Evolutionary conservation across 2,888 invertebrate genomes (phyloP).

Genomic region (Drosophila colorata): DNA sequence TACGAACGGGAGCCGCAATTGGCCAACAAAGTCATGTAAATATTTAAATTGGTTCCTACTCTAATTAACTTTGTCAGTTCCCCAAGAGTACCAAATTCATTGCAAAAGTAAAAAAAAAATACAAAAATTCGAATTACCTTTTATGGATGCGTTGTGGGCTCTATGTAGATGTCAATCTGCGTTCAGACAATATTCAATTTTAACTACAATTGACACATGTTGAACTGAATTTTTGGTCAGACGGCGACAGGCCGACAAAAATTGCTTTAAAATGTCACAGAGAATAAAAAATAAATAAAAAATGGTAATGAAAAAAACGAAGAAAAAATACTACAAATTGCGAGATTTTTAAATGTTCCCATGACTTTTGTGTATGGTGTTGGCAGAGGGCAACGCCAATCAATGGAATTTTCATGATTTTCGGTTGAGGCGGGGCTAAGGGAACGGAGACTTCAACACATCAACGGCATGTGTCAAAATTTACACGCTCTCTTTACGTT

Average conservation of each 20-base stretch:
- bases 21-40: constrained; percentile 38
- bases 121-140: constrained; percentile 36
- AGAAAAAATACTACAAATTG: constrained; percentile 6
- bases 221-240: constrained; percentile 65
- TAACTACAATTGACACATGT: constrained; percentile 64
- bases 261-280: constrained; percentile 36
- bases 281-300: background rate
- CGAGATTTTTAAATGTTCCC: constrained; percentile 47
- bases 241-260: constrained; percentile 43
- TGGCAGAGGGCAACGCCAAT: constrained; percentile 32
- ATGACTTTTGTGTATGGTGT: constrained; percentile 50
- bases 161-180: constrained; percentile 30
- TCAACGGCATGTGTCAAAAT: constrained; percentile 74
- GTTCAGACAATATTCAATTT: constrained; percentile 32
- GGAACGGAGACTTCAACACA: constrained; percentile 24
- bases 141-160: constrained; percentile 33
- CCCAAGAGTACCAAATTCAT: constrained; percentile 6
- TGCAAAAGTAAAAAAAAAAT: constrained; percentile 8
- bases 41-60: constrained; percentile 70
- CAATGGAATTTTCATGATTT: constrained; percentile 28
- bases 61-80: constrained; percentile 63
- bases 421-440: background rate
- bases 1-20: constrained; percentile 33
- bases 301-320: background rate
- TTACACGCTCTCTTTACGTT: constrained; percentile 72